Conservation (phyloP, 2,113 vertebrate genomes). For the Thamnaconus septentrionalis region DNA sequence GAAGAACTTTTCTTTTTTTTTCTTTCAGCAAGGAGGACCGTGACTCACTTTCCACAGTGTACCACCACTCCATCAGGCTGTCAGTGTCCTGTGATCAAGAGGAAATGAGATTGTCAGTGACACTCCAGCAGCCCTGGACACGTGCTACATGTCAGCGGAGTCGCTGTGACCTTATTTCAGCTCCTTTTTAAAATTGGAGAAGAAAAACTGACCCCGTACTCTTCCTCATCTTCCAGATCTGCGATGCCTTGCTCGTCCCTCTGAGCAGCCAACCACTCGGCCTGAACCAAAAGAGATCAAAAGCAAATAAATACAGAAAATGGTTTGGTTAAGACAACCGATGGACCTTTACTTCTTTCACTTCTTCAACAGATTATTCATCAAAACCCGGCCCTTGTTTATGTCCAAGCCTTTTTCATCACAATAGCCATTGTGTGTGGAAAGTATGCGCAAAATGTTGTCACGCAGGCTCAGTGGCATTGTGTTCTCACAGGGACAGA, state of each 20-base stretch:
- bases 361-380: neutral
- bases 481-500: too few relatives aligned
- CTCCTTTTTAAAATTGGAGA: too few relatives aligned
- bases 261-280: conserved; percentile 71
- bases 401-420: too few relatives aligned
- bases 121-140: neutral
- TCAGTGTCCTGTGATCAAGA: conserved; percentile 72
- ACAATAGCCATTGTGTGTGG: neutral
- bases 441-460: conserved; percentile 5
- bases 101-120: neutral
- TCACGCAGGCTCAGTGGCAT: conserved; percentile 21
- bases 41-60: conserved; percentile 75
- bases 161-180: neutral
- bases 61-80: conserved; percentile 80
- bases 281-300: conserved; percentile 41
- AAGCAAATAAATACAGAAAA: neutral
- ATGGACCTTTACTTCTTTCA: neutral
- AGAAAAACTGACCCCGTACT: conserved; percentile 59
- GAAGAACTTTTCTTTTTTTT: too few relatives aligned
- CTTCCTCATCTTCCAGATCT: conserved; percentile 20
- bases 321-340: neutral
- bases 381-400: neutral
- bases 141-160: neutral
- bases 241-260: conserved; percentile 40
- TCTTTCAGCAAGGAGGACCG: neutral